Conservation (phyloP, 2,888 invertebrate genomes). For the Balanococcus diminutus region DNA sequence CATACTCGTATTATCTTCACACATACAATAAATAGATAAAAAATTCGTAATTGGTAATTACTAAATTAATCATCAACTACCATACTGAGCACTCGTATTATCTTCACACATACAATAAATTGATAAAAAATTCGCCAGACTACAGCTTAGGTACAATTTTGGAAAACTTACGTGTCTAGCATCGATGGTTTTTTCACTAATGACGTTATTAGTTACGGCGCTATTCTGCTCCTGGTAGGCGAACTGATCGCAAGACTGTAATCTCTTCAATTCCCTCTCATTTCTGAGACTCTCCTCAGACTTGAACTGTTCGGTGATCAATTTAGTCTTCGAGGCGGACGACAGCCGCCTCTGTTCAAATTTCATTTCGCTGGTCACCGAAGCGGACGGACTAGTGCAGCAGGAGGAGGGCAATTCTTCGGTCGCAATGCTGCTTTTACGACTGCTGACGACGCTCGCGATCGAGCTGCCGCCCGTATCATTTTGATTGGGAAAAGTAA, state of each 20-base stretch:
- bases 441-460: neutral
- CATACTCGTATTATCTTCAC: too few relatives aligned
- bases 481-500: conserved; percentile 3
- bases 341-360: conserved; percentile 44
- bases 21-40: too few relatives aligned
- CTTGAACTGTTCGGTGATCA: conserved; percentile 43
- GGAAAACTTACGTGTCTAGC: conserved; percentile 30
- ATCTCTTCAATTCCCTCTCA: conserved; percentile 21
- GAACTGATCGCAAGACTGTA: conserved; percentile 33
- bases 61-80: too few relatives aligned
- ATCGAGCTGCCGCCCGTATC: neutral
- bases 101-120: too few relatives aligned
- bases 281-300: conserved; percentile 30
- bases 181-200: conserved; percentile 26
- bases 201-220: neutral
- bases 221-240: conserved; percentile 21
- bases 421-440: conserved; percentile 37
- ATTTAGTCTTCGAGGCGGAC: conserved; percentile 36
- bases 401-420: neutral
- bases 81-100: too few relatives aligned
- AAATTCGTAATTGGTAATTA: too few relatives aligned
- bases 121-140: too few relatives aligned
- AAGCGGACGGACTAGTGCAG: neutral
- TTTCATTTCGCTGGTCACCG: conserved; percentile 27
- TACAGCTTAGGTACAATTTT: too few relatives aligned